Conservation (phyloP, 2,113 vertebrate genomes). For the Barbus barbus region DNA sequence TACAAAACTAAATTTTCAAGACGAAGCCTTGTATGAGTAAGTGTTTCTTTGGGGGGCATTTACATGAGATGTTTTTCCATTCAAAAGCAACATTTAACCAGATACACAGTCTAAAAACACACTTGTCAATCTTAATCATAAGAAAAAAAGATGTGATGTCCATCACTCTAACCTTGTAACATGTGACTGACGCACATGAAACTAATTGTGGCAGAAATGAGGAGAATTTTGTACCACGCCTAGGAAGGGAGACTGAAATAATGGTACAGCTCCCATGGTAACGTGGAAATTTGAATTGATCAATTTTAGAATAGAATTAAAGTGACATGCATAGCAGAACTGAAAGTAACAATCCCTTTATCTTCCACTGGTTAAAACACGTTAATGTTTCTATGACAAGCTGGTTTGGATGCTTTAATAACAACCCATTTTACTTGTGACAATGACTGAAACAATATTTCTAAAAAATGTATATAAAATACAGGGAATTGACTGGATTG, state of each 20-base stretch:
- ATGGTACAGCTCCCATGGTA: conserved; percentile 71
- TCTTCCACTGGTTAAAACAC: not conserved
- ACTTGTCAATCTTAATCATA: too few species aligned
- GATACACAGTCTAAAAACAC: not conserved
- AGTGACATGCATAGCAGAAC: too few species aligned
- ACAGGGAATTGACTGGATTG: not conserved
- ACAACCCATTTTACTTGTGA: not conserved
- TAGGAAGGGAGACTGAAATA: conserved; percentile 74
- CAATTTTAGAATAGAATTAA: not conserved
- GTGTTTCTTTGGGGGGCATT: not conserved
- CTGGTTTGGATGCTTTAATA: not conserved
- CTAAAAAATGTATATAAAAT: too few species aligned
- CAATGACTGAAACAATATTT: too few species aligned
- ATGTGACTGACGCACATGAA: conserved; percentile 55
- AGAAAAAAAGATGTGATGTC: not conserved
- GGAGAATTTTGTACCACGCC: conserved; percentile 68
- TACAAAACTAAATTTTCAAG: not conserved
- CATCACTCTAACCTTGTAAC: conserved; percentile 43
- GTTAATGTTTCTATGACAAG: not conserved
- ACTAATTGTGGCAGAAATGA: conserved; percentile 45
- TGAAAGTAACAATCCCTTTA: too few species aligned
- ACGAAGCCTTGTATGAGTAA: too few species aligned
- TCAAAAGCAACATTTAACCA: not conserved
- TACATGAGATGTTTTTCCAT: not conserved
- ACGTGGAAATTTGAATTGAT: conserved; percentile 59